Evolutionary conservation across 2,113 vertebrate genomes (phyloP).

Genomic region (Vanacampus margaritifer): DNA sequence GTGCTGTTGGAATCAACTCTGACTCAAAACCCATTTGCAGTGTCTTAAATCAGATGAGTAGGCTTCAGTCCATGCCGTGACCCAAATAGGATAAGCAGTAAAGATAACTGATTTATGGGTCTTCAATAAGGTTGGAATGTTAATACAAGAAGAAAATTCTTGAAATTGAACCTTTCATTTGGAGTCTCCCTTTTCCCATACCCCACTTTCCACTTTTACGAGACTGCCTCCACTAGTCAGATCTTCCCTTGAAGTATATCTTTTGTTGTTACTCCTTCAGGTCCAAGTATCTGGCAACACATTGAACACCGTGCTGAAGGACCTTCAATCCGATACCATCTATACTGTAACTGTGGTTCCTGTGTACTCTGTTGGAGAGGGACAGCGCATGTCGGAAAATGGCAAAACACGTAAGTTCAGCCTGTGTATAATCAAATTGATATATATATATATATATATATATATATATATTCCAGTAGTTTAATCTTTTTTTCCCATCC

Average conservation of each 20-base stretch:
- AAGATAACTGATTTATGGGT: too few species aligned
- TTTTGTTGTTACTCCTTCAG: constrained; percentile 54
- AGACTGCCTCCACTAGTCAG: neutral
- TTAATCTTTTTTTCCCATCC: neutral
- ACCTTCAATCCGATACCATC: constrained; percentile 82
- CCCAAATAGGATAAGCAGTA: too few species aligned
- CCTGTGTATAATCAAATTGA: too few species aligned
- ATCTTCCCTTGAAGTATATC: neutral
- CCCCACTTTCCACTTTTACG: neutral
- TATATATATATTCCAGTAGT: too few species aligned
- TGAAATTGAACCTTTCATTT: too few species aligned
- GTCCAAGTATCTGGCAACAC: constrained; percentile 85
- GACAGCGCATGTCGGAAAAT: constrained; percentile 82
- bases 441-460: too few species aligned
- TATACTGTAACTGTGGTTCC: constrained; percentile 87
- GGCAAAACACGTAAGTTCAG: constrained; percentile 87
- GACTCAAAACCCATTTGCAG: neutral
- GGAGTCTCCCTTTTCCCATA: neutral
- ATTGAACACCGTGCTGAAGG: constrained; percentile 82
- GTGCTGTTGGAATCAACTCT: neutral
- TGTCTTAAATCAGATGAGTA: neutral
- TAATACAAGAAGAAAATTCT: too few species aligned
- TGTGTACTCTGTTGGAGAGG: constrained; percentile 84
- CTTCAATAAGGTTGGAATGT: too few species aligned
- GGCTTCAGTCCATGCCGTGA: neutral